Conservation (phyloP, 2,888 invertebrate genomes). For the Eremobia ochroleuca region DNA sequence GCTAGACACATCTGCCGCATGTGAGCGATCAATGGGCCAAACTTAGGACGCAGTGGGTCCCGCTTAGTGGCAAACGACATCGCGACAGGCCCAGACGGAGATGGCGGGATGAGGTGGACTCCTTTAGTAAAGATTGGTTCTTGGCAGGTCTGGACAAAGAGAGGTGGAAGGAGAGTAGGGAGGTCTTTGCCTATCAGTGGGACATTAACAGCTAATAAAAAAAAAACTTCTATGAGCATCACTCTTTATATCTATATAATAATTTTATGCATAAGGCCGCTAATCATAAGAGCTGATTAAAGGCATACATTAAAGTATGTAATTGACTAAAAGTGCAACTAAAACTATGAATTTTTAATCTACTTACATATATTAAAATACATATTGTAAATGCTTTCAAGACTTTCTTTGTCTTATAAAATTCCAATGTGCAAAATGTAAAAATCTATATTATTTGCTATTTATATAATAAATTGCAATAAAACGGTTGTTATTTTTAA, state of each 20-base stretch:
- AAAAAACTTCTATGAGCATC: conserved; percentile 10
- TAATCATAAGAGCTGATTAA: conserved; percentile 62
- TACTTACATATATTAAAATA: conserved; percentile 26
- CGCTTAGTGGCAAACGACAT: no score
- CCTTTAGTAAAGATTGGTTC: no score
- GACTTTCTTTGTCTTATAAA: conserved; percentile 30
- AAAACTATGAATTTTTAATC: conserved; percentile 20
- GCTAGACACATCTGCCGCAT: no score
- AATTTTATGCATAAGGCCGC: conserved; percentile 46
- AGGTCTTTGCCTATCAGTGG: no score
- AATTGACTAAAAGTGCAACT: conserved; percentile 56
- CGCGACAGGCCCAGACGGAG: no score
- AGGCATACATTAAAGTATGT: conserved; percentile 46
- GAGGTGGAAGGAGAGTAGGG: no score
- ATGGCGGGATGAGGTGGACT: no score
- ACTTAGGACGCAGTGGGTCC: no score
- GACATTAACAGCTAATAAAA: no score
- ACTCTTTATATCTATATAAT: conserved; percentile 20
- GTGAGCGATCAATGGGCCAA: no score
- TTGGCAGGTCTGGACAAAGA: no score
- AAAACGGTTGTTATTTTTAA: conserved; percentile 3
- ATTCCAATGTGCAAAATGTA: conserved; percentile 62
- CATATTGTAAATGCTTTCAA: conserved; percentile 29
- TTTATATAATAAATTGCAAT: conserved; percentile 16
- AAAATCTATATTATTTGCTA: conserved; percentile 30